Percentiles rank a stretch among this genome's conserved stretches.
phyloP scores from a whole-genome alignment of 2,888 invertebrate genomes.

The Lepidochrysops patricia region DNA sequence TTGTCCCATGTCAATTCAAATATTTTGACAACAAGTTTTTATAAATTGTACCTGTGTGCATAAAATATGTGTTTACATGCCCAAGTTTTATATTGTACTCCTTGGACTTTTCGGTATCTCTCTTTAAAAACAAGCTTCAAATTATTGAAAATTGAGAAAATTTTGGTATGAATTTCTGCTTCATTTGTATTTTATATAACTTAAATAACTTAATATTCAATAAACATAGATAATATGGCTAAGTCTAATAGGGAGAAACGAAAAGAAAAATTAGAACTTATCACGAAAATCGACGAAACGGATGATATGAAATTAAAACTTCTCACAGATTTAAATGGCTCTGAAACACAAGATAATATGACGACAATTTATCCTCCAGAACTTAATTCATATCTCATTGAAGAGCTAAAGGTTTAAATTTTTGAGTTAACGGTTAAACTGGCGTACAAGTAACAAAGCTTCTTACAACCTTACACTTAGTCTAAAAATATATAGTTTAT shows the following conservation, averaged over 20 bases:
- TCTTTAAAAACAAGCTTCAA: too few relatives aligned
- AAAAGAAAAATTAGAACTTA: slow-evolving; percentile 42
- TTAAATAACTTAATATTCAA: too few relatives aligned
- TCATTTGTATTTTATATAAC: too few relatives aligned
- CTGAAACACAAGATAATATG: slow-evolving; percentile 57
- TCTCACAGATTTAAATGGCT: slow-evolving; percentile 48
- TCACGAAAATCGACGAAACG: slow-evolving; percentile 62
- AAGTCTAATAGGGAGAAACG: slow-evolving; percentile 39
- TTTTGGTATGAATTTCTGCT: too few relatives aligned
- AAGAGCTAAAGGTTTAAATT: slow-evolving; percentile 69
- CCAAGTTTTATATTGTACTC: too few relatives aligned
- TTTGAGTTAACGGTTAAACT: too few relatives aligned
- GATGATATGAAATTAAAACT: slow-evolving; percentile 69
- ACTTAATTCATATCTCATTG: slow-evolving; percentile 74
- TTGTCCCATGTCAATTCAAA: not conserved
- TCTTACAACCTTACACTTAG: too few relatives aligned
- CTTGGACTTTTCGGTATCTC: too few relatives aligned
- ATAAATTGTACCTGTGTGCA: not conserved
- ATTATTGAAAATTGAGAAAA: too few relatives aligned
- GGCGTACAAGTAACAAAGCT: too few relatives aligned
- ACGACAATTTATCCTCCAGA: slow-evolving; percentile 75
- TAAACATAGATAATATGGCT: slow-evolving; percentile 11
- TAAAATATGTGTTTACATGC: not conserved
- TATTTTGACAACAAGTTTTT: not conserved
- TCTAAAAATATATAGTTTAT: too few relatives aligned